A percentile compares a stretch with the other conserved stretches of the same genome.
phyloP scores from a whole-genome alignment of 2,888 invertebrate genomes.

The Trichopria drosophilae region DNA sequence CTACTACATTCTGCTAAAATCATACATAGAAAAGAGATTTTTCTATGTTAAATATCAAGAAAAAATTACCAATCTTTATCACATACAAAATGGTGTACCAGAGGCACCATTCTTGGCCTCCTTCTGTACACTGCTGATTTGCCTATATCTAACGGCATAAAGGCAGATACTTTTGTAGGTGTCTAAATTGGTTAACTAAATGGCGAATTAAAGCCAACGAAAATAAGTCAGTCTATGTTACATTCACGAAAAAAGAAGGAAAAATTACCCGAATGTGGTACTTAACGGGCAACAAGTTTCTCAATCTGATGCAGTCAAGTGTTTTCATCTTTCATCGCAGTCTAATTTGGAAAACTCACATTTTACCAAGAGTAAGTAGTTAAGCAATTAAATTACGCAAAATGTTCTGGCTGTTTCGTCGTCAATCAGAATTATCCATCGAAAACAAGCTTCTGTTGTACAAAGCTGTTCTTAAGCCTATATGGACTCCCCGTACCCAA shows the following conservation, averaged over 20 bases:
- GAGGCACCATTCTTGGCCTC: slow-evolving; percentile 36
- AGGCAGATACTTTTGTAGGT: slow-evolving; percentile 34
- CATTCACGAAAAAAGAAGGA: slow-evolving; percentile 35
- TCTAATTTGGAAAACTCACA: no score
- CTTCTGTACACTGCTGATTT: slow-evolving; percentile 32
- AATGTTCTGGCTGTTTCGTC: no score
- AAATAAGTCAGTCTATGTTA: slow-evolving; percentile 34
- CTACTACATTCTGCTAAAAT: slow-evolving; percentile 3
- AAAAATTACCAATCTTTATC: neutral
- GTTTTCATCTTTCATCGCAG: no score
- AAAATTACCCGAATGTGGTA: slow-evolving; percentile 10
- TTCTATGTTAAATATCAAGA: slow-evolving; percentile 7
- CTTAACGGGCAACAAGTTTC: slow-evolving; percentile 29
- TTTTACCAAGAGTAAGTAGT: no score
- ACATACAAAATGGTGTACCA: slow-evolving; percentile 22
- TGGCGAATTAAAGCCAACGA: slow-evolving; percentile 40
- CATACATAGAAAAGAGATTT: slow-evolving; percentile 11
- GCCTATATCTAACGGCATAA: slow-evolving; percentile 22
- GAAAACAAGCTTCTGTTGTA: no score
- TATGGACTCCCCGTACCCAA: no score
- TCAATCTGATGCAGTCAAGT: slow-evolving; percentile 30
- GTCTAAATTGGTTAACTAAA: slow-evolving; percentile 32
- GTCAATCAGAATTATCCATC: no score
- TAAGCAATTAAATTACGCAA: no score
- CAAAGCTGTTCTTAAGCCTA: no score